A percentile compares a stretch with the other conserved stretches of the same genome.
Evolutionary conservation across 2,113 vertebrate genomes (phyloP).

Genomic region (Catharus bicknelli): DNA sequence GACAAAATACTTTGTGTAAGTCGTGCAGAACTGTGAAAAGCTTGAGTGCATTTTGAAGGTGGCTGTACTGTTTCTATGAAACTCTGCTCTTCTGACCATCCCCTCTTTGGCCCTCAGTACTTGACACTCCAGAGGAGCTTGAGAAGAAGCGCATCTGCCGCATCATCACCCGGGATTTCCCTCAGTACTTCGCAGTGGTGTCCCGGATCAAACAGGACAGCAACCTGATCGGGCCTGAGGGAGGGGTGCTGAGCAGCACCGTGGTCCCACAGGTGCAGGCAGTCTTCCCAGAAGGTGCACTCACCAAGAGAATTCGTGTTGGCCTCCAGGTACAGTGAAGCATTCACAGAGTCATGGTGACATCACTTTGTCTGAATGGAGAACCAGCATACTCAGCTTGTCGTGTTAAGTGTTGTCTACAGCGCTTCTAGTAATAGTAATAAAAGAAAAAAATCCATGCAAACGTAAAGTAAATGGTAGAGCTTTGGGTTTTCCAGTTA

Average conservation of each 20-base stretch:
- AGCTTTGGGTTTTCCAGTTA: neutral
- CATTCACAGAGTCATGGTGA: neutral
- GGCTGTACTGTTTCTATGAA: neutral
- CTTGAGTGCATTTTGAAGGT: neutral
- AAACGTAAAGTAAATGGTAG: neutral
- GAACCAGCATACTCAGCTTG: neutral
- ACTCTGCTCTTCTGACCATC: neutral
- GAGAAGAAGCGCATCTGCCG: constrained; percentile 95
- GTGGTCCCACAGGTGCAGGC: constrained; percentile 95
- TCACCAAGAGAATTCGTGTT: constrained; percentile 95
- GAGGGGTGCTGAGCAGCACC: constrained; percentile 94
- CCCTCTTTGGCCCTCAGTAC: constrained; percentile 73
- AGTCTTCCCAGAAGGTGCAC: constrained; percentile 93
- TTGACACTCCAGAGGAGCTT: constrained; percentile 91
- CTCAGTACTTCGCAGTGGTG: constrained; percentile 97
- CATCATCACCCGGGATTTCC: constrained; percentile 96
- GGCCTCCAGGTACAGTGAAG: constrained; percentile 88
- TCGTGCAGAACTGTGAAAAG: neutral
- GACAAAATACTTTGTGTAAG: neutral
- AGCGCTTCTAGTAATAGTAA: neutral
- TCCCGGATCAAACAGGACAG: constrained; percentile 96
- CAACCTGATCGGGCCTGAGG: constrained; percentile 95
- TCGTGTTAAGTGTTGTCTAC: accelerated
- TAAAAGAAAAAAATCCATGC: neutral
- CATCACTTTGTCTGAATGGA: neutral